Percentiles rank a stretch among this genome's conserved stretches.
These are phyloP conservation scores for Pogonognathellus flavescens DNA, from an alignment of 1,140 invertebrate species.

Conservation along the genomic window DNA sequence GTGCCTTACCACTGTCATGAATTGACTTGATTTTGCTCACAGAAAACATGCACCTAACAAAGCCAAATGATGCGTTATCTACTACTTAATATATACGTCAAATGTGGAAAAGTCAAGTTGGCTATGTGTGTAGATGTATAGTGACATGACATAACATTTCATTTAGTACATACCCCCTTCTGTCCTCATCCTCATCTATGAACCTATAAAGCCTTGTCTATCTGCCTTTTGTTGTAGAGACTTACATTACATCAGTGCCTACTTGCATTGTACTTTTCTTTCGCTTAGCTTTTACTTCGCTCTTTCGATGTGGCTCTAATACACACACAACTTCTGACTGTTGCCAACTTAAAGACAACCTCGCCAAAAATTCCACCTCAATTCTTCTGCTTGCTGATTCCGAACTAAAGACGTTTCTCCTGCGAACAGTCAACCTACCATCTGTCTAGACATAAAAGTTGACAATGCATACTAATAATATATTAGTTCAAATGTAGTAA, in stretches of 20 bases:
- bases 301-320: not conserved
- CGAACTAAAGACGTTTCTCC: slow-evolving; percentile 37
- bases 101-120: too few relatives aligned
- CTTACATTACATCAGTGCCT: not conserved
- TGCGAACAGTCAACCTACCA: slow-evolving; percentile 36
- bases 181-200: slow-evolving; percentile 39
- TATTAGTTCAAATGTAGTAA: not conserved
- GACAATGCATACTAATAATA: slow-evolving; percentile 50
- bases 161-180: slow-evolving; percentile 32
- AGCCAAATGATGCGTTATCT: slow-evolving; percentile 9
- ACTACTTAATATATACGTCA: not conserved
- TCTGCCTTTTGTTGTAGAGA: not conserved
- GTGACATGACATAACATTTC: slow-evolving; percentile 43
- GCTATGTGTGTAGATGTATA: not conserved
- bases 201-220: slow-evolving; percentile 19
- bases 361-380: slow-evolving; percentile 45
- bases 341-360: slow-evolving; percentile 40
- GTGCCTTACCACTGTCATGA: slow-evolving; percentile 23
- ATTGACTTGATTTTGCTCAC: slow-evolving; percentile 2
- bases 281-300: not conserved
- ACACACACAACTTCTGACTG: not conserved
- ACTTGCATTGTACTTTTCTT: slow-evolving; percentile 4
- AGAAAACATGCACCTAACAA: slow-evolving; percentile 7
- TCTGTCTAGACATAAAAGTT: slow-evolving; percentile 49
- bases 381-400: slow-evolving; percentile 39